phyloP scores from a whole-genome alignment of 2,797 vertebrate genomes.

The Mus caroli region DNA sequence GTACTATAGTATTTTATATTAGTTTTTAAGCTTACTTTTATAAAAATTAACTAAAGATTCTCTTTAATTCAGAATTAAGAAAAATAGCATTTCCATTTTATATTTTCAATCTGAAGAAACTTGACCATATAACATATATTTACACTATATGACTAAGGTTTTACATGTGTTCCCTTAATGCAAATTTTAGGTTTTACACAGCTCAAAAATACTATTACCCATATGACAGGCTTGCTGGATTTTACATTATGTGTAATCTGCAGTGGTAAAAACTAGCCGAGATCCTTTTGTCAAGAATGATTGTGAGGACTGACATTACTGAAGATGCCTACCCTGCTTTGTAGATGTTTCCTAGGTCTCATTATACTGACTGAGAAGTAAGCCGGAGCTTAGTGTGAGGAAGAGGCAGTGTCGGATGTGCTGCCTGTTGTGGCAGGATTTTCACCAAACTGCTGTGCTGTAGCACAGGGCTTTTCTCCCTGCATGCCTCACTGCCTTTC shows the following conservation, averaged over 20 bases:
- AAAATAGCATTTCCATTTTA: conserved; percentile 60
- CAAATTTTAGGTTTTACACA: conserved; percentile 53
- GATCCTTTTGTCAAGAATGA: conserved; percentile 55
- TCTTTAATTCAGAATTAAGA: conserved; percentile 53
- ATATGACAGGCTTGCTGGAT: conserved; percentile 25
- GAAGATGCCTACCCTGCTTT: conserved; percentile 12
- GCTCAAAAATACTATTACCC: conserved; percentile 44
- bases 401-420: background rate
- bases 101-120: conserved; percentile 45
- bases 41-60: conserved; percentile 26
- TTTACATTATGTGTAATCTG: conserved; percentile 39
- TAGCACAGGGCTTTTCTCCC: background rate
- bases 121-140: conserved; percentile 46
- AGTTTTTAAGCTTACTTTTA: conserved; percentile 51
- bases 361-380: conserved; percentile 36
- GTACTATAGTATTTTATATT: conserved; percentile 27
- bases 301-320: conserved; percentile 23
- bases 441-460: background rate
- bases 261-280: background rate
- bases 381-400: background rate
- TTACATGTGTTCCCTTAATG: conserved; percentile 55
- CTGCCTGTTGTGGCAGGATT: background rate
- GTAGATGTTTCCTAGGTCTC: conserved; percentile 39
- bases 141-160: conserved; percentile 68
- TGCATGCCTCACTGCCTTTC: background rate